Base-by-base conservation (phyloP, 2,797 vertebrate genomes). In the Alosa sapidissima region DNA sequence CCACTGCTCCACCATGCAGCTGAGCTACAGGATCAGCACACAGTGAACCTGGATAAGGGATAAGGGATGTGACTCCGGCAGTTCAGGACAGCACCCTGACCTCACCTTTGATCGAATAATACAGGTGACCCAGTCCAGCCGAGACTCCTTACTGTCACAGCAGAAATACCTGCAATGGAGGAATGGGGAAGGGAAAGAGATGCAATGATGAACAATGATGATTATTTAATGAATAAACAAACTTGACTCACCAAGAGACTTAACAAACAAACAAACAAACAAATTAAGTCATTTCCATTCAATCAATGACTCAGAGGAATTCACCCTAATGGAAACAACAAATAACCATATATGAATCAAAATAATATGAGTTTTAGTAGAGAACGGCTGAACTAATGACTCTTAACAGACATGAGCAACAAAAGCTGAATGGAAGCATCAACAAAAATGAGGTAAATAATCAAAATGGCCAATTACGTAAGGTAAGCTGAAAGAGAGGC, bases 51-150 rank as follows among this genome's bases (percentile, higher is more conserved):
- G n/a, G 7, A 6, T n/a, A 60, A 0, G 6, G 21, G 1, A n/a
- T 1, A n/a, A 55, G 14, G 54, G 54, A 16, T 54, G 5, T 51
- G 16, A 19, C 19, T 55, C 16, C 21, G 55, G 55, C 19, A 21
- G 60, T 28, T 10, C 2, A 2, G 10, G 28, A 28, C 10, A 7
- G 60, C 60, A 13, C 62, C 62, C 7, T 7, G 7, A 13, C 16
- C 92, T 92, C 96, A 99, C 98, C 97, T 98, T 97, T 82, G 96
- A 94, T 88, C 92, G 91, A 91, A 99, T 96, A 93, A 99, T 94
- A 91, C 95, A 95, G 75, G 93, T 94, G 94, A 98, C 94, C 98
- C 98, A 99, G 85, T 96, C 94, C 90, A 94, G 93, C 92, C 97
- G 97, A 3, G 88, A 91, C 89, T 97, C 96, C 87, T 90, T 94